phyloP scores from a whole-genome alignment of 2,888 invertebrate species.

The Mythimna loreyi region DNA sequence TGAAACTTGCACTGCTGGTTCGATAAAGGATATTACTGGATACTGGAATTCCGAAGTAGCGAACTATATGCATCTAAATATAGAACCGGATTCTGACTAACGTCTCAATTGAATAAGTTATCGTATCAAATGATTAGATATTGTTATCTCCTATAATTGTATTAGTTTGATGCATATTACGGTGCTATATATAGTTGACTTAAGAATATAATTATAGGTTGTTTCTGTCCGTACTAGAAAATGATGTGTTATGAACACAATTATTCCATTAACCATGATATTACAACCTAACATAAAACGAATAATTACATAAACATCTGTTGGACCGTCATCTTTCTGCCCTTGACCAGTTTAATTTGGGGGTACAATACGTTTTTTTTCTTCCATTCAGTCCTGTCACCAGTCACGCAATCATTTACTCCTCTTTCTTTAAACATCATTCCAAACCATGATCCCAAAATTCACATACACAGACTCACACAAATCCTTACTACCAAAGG shows the following conservation, averaged over 20 bases:
- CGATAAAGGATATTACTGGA: slow-evolving; percentile 7
- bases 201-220: too few species aligned
- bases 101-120: neutral
- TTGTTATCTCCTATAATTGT: too few species aligned
- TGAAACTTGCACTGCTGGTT: slow-evolving; percentile 17
- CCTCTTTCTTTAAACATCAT: too few species aligned
- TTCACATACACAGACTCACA: neutral
- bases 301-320: too few species aligned
- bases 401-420: too few species aligned
- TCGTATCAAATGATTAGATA: neutral
- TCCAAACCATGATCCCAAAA: neutral
- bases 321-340: too few species aligned
- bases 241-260: neutral
- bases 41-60: neutral
- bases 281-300: too few species aligned
- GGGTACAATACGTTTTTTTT: too few species aligned
- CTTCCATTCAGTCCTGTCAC: too few species aligned
- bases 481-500: neutral
- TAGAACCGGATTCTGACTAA: neutral
- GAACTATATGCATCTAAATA: neutral
- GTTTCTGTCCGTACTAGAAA: neutral
- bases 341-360: too few species aligned
- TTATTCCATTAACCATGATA: neutral
- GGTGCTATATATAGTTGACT: too few species aligned
- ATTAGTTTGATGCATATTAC: too few species aligned